Conservation (phyloP, 2,797 vertebrate genomes). For the Tenualosa thibaudeaui region DNA sequence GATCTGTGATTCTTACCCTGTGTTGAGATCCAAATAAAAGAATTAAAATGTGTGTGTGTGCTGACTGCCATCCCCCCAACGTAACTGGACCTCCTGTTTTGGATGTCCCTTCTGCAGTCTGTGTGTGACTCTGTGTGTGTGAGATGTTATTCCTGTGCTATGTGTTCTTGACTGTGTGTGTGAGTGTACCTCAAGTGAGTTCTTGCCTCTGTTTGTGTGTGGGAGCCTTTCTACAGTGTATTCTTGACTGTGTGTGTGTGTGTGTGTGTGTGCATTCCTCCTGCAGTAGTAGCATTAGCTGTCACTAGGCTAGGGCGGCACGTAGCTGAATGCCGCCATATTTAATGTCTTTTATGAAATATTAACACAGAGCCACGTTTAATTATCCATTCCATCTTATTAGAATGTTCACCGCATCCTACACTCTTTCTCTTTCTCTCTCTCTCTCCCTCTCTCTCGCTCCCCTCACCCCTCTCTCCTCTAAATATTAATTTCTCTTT, state of each 20-base stretch:
- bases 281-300: conserved; percentile 55
- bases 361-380: conserved; percentile 58
- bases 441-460: conserved; percentile 25
- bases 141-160: background rate
- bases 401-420: conserved; percentile 31
- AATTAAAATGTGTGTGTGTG: no score
- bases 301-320: conserved; percentile 35
- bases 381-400: conserved; percentile 57
- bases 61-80: no score
- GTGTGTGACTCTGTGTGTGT: background rate
- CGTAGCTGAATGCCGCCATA: conserved; percentile 37
- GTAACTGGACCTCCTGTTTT: no score
- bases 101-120: no score
- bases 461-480: background rate
- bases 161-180: no score
- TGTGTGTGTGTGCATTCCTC: background rate
- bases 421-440: background rate
- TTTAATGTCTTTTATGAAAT: conserved; percentile 61
- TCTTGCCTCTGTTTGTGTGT: no score
- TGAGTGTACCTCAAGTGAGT: no score
- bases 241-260: background rate
- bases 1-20: no score
- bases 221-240: background rate
- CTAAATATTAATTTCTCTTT: conserved; percentile 23
- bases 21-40: no score